Conservation (phyloP, 2,113 vertebrate genomes). For the Sander vitreus region DNA sequence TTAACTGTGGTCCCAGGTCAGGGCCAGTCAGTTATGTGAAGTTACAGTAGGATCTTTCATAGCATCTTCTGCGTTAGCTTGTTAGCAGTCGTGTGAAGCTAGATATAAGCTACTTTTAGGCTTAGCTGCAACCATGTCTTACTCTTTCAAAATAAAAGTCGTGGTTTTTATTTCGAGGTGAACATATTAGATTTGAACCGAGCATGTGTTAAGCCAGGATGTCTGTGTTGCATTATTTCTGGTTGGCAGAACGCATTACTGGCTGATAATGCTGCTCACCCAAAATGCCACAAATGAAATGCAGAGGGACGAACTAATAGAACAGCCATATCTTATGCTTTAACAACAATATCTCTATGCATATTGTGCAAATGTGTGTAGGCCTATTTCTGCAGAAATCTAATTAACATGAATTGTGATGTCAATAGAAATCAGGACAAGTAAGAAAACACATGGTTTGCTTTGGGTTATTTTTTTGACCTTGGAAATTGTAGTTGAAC, state of each 20-base stretch:
- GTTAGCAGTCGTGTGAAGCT: constrained; percentile 29
- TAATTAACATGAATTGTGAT: background rate
- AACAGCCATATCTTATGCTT: background rate
- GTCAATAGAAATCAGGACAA: background rate
- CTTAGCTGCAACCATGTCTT: background rate
- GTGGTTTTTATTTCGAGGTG: fast-evolving
- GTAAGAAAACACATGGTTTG: background rate
- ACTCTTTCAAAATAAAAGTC: constrained; percentile 44
- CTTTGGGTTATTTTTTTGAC: background rate
- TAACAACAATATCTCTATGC: background rate
- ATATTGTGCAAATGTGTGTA: background rate
- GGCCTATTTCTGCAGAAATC: background rate
- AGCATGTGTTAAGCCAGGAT: background rate
- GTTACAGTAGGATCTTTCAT: constrained; percentile 15
- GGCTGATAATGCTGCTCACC: background rate
- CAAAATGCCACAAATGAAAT: background rate
- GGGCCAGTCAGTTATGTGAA: background rate
- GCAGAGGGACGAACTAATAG: background rate
- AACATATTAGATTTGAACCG: background rate
- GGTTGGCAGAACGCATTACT: background rate
- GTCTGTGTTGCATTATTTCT: background rate
- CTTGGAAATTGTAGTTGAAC: background rate
- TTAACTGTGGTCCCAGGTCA: background rate
- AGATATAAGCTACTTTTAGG: background rate
- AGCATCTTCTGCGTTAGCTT: constrained; percentile 37